Evolutionary conservation across 2,113 vertebrate species (phyloP).

Genomic region (Cottus gobio): DNA sequence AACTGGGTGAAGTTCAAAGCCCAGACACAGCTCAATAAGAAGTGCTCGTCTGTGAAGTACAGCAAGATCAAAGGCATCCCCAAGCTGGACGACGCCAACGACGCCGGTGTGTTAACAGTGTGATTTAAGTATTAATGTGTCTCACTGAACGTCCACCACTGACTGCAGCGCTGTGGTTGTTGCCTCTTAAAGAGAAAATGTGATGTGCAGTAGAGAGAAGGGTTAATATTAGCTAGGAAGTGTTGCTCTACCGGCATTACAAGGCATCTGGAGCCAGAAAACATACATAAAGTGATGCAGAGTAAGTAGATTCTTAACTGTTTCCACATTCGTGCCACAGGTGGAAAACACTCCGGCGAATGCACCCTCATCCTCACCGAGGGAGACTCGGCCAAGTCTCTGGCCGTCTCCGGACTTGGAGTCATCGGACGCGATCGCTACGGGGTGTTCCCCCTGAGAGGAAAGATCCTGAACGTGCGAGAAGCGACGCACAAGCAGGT

Average conservation of each 20-base stretch:
- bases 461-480: slow-evolving; percentile 98
- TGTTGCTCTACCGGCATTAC: not conserved
- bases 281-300: not conserved
- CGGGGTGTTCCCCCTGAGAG: slow-evolving; percentile 96
- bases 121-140: not conserved
- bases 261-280: not conserved
- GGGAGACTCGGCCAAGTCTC: slow-evolving; percentile 97
- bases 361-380: slow-evolving; percentile 98
- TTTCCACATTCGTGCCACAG: slow-evolving; percentile 69
- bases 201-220: too few relatives aligned
- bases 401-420: slow-evolving; percentile 96
- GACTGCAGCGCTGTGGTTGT: not conserved
- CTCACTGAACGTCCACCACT: not conserved
- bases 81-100: slow-evolving; percentile 97
- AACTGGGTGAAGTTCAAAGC: slow-evolving; percentile 99
- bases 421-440: slow-evolving; percentile 97
- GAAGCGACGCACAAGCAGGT: slow-evolving; percentile 99
- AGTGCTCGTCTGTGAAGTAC: slow-evolving; percentile 98
- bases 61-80: slow-evolving; percentile 99
- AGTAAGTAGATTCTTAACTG: not conserved
- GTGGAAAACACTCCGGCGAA: slow-evolving; percentile 97
- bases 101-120: slow-evolving; percentile 88
- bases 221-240: not conserved
- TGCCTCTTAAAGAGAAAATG: too few relatives aligned
- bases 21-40: slow-evolving; percentile 98